phyloP scores from a whole-genome alignment of 2,888 invertebrate species.

The Monoplex corrugatus region DNA sequence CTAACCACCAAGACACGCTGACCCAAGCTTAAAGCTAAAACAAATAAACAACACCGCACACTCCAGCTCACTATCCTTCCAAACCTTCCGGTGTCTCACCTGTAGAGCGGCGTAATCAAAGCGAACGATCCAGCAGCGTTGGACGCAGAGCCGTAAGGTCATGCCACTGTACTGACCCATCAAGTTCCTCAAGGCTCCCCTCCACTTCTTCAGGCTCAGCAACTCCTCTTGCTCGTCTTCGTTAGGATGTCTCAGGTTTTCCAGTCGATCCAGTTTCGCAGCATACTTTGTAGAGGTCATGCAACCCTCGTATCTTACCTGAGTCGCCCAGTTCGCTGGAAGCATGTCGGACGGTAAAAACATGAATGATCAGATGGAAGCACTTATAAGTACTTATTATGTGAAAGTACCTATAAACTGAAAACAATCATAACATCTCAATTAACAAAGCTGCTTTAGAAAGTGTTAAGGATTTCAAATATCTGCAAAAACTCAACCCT shows the following conservation, averaged over 20 bases:
- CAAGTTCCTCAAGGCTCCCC: background rate
- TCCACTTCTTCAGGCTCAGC: background rate
- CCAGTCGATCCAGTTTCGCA: background rate
- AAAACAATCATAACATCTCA: too few species aligned
- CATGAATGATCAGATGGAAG: too few species aligned
- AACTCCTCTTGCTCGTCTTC: background rate
- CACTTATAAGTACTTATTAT: too few species aligned
- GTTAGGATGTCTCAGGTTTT: background rate
- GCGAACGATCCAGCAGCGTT: background rate
- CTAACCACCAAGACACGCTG: too few species aligned
- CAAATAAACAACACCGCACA: too few species aligned
- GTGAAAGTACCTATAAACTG: too few species aligned
- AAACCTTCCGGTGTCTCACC: background rate
- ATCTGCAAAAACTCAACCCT: too few species aligned
- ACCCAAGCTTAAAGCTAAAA: too few species aligned
- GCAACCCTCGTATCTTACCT: background rate
- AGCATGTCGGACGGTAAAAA: too few species aligned
- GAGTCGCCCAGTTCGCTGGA: background rate
- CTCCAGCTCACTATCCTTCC: background rate
- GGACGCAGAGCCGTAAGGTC: slow-evolving; percentile 7
- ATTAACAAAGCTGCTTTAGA: too few species aligned
- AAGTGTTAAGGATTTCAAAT: too few species aligned
- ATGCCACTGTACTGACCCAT: background rate
- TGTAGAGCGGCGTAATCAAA: slow-evolving; percentile 7
- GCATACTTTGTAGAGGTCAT: background rate